Evolutionary conservation across 2,113 vertebrate genomes (phyloP), one percentile per base, ranked within the genome.

Genomic region (Brachirus orientalis): DNA sequence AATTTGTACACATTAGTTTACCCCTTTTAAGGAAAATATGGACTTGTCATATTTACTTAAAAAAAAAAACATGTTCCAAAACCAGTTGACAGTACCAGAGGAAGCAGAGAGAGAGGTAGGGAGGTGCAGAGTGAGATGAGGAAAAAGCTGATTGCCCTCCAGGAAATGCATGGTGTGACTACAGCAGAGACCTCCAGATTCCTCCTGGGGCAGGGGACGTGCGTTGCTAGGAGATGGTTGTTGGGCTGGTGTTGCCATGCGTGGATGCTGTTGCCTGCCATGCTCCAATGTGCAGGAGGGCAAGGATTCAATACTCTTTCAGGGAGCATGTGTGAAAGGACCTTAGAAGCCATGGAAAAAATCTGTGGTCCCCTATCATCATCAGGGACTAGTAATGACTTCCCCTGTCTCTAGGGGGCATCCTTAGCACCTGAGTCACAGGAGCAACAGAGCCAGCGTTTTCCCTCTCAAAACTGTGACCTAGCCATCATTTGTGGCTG

Each of bases 151-250:
- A 93, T 91, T 90, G 89, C 89, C 88, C 91, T 94, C 88, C 90
- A 90, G 92, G 90, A 94, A 93, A 86, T 79, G 87, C 86, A 79
- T 74, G 82, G 87, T 89, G 88, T 87, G 87, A 92, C 91, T 86
- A 79, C 80, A 87, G 85, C 84, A 83, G 90, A 92, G 90, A 93
- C 91, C 92, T 91, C 91, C 90, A 87, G 86, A 91, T 92, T 88
- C 89, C 92, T 91, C 90, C 88, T 84, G 91, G 91, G 92, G 91
- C 83, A 75, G 79, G 85, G 88, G 90, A 93, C 87, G 83, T 84
- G 80, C 59, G 90, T 92, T 92, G 92, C 92, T 93, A 91, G 88
- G 92, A 87, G 91, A 92, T 89, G 88, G 91, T 81, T 84, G 79
- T 85, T 75, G 82, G 88, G 88, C 89, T 82, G 82, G 79, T 77